Evolutionary conservation across 2,113 vertebrate genomes (phyloP).

Genomic region (Poeciliopsis prolifica): DNA sequence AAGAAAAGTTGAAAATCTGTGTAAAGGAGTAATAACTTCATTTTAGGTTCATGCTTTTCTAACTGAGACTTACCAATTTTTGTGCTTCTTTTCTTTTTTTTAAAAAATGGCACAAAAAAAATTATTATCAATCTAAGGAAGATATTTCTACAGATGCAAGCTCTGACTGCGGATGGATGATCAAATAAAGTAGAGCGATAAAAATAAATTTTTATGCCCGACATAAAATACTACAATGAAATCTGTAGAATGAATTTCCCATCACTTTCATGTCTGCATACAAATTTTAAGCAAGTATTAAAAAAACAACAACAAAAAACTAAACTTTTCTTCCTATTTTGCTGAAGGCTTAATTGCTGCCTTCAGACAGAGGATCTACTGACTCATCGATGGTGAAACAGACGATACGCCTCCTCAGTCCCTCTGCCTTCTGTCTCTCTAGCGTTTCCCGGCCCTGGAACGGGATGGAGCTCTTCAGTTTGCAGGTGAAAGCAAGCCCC

Average conservation of each 20-base stretch:
- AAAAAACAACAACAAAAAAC: neutral
- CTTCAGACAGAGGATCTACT: conserved; percentile 55
- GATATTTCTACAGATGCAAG: neutral
- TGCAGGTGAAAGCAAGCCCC: conserved; percentile 93
- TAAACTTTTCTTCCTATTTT: neutral
- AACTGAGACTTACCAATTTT: too few relatives aligned
- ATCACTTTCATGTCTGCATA: neutral
- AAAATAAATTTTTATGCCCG: neutral
- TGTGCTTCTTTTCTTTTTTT: too few relatives aligned
- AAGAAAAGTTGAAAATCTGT: neutral
- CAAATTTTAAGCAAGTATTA: neutral
- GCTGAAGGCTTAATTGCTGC: neutral
- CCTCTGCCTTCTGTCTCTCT: conserved; percentile 85
- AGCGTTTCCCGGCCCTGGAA: conserved; percentile 89
- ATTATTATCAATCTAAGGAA: neutral
- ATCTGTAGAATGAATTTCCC: neutral
- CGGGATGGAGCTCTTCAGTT: conserved; percentile 84
- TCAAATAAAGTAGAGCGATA: neutral
- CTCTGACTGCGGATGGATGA: neutral
- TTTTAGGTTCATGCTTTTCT: too few relatives aligned
- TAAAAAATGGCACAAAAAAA: too few relatives aligned
- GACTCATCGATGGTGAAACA: conserved; percentile 91
- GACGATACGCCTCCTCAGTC: conserved; percentile 86
- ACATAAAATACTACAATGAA: neutral
- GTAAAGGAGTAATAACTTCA: neutral